Evolutionary conservation across 1,140 invertebrate species (phyloP).

Genomic region (Bombus confusus): DNA sequence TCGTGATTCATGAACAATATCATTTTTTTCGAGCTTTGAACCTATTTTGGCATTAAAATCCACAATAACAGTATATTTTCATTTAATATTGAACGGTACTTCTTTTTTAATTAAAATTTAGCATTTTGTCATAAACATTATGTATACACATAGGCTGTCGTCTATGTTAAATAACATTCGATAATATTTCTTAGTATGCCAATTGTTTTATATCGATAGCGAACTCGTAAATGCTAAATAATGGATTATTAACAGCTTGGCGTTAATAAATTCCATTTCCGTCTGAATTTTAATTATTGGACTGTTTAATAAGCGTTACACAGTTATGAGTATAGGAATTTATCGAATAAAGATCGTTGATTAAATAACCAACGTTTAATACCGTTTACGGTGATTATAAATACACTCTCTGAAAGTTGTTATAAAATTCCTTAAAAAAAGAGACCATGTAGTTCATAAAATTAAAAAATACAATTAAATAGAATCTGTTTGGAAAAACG

Average conservation of each 20-base stretch:
- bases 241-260: slow-evolving; percentile 10
- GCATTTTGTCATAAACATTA: neutral
- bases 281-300: slow-evolving; percentile 20
- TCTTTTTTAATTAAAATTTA: neutral
- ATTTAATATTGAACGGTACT: neutral
- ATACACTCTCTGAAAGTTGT: neutral
- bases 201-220: neutral
- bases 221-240: neutral
- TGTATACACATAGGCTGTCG: neutral
- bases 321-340: neutral
- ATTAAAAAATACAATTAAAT: neutral
- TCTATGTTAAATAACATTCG: neutral
- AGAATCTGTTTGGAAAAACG: neutral
- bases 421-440: too few relatives aligned
- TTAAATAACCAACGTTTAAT: slow-evolving; percentile 16
- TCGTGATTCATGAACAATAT: too few relatives aligned
- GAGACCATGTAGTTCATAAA: neutral
- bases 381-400: neutral
- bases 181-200: neutral
- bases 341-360: slow-evolving; percentile 18
- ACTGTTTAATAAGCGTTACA: slow-evolving; percentile 13
- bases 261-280: slow-evolving; percentile 24
- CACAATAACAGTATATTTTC: too few relatives aligned
- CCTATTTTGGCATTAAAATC: too few relatives aligned
- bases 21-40: too few relatives aligned